phyloP scores from a whole-genome alignment of 2,888 invertebrate genomes.

The Tenthredo amoena region DNA sequence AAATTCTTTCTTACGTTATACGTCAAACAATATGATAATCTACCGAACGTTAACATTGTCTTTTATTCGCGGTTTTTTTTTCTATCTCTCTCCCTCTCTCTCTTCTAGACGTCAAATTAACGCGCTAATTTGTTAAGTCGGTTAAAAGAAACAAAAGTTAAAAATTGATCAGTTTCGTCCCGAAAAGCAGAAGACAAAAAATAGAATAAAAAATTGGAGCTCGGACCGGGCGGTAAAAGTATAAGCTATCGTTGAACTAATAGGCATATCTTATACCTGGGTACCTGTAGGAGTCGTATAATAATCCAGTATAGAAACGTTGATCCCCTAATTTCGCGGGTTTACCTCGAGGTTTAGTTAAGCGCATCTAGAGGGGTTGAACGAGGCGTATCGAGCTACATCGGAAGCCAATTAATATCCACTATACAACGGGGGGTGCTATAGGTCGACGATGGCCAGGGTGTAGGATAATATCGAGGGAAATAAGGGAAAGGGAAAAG shows the following conservation, averaged over 20 bases:
- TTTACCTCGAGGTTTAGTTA: background rate
- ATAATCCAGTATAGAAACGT: constrained; percentile 64
- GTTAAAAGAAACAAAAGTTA: background rate
- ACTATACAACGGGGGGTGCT: constrained; percentile 9
- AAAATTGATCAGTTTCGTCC: background rate
- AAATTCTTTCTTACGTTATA: background rate
- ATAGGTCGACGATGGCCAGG: background rate
- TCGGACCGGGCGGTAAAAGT: background rate
- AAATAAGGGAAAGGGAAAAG: constrained; percentile 1
- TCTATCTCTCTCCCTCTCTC: background rate
- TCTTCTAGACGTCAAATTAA: background rate
- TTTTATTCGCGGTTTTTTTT: background rate
- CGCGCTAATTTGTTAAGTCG: constrained; percentile 1
- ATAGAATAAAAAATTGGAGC: background rate
- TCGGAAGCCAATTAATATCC: constrained; percentile 75
- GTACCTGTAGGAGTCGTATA: constrained; percentile 23
- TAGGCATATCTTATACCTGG: background rate
- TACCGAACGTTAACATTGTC: background rate
- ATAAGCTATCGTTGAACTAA: background rate
- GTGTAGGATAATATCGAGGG: background rate
- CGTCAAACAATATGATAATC: background rate
- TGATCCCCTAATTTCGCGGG: constrained; percentile 72
- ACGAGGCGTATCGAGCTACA: constrained; percentile 63
- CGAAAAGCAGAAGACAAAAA: background rate
- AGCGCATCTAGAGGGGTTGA: constrained; percentile 7